Evolutionary conservation across 2,888 invertebrate species (phyloP), one percentile per base, ranked within the genome.

Genomic region (Noctua fimbriata): DNA sequence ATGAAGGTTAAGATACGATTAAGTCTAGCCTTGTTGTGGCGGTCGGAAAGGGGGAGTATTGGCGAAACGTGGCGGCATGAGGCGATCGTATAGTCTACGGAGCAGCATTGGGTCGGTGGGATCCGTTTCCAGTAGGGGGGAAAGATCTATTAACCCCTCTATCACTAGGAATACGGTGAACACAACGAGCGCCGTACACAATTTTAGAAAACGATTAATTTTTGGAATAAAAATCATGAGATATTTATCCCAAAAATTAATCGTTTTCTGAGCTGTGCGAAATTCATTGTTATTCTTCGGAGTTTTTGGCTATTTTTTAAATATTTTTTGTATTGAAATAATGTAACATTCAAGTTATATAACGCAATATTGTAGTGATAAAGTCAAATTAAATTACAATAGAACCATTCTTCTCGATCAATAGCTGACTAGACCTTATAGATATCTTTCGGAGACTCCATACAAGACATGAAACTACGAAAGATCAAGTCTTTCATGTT

Each of bases 391-490:
- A 49, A 47, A 60, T 41, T 36, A 83, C 82, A 79, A 69, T 9
- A 79, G 2, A 44, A 60, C 47, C 82, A 82, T 82, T 83, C n/a
- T 83, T n/a, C 69, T 60, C 44, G 65, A 69, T 66, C 73, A 60
- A 65, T 73, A 36, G 28, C 69, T 47, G 73, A 69, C 73, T 69
- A 52, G 44, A 69, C 65, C n/a, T 41, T 28, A n/a, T 72, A 69
- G 41, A 63, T 32, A 63, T 63, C 21, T 73, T 69, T 63, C 36
- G 49, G 41, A 41, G 24, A 41, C 83, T 73, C 28, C 9, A 14
- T 66, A 44, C 21, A 60, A 32, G 66, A 65, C 82, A 79, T 83
- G 78, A 55, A 82, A 21, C 71, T 63, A 83, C 71, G 83, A 82
- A 83, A 82, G 52, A 66, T 70, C 44, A 24, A 44, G 10, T 52